Evolutionary conservation across 2,888 invertebrate genomes (phyloP), one percentile per base, ranked within the genome.

Genomic region (Cataglyphis livida): DNA sequence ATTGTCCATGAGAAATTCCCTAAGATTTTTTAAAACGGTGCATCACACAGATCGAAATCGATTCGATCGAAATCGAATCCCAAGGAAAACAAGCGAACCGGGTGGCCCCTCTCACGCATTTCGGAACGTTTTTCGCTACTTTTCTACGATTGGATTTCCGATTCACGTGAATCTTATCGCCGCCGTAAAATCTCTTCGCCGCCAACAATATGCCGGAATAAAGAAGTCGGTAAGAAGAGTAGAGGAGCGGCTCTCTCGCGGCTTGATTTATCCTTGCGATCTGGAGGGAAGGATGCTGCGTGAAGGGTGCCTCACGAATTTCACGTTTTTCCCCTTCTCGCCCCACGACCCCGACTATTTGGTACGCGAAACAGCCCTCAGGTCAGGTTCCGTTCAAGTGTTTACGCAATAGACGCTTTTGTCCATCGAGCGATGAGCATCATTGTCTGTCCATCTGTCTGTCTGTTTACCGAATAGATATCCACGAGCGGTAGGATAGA

Each of bases 381-480:
- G 88, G 87, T 83, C 87, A 87, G 85, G 84, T 91, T 88, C 89
- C 91, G 89, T 89, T 92, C 93, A 92, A 93, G 94, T 94, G 94
- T 94, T 94, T 94, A 94, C 94, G 94, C 94, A 94, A 94, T 94
- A 94, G 94, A 92, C 91, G 93, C 93, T 92, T 91, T 94, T 94
- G 94, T 94, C 94, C 93, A 92, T 93, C 93, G 92, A 93, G 91
- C 94, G 94, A 94, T 93, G 94, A 93, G 93, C 92, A 91, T 91
- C 92, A 94, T 94, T 94, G 94, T 94, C 94, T 93, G 93, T 93
- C 93, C 90, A 92, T 91, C 92, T 90, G 91, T 90, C 91, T 90
- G 91, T 92, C 93, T 91, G 90, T 93, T 93, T 93, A 91, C 92
- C 92, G 93, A 93, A 93, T 92, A 93, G 93, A 93, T 92, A 91